A percentile compares a stretch with the other conserved stretches of the same genome.
These are phyloP conservation scores for Myxocyprinus asiaticus DNA, from an alignment of 2,113 vertebrate genomes.

Conservation along the genomic window DNA sequence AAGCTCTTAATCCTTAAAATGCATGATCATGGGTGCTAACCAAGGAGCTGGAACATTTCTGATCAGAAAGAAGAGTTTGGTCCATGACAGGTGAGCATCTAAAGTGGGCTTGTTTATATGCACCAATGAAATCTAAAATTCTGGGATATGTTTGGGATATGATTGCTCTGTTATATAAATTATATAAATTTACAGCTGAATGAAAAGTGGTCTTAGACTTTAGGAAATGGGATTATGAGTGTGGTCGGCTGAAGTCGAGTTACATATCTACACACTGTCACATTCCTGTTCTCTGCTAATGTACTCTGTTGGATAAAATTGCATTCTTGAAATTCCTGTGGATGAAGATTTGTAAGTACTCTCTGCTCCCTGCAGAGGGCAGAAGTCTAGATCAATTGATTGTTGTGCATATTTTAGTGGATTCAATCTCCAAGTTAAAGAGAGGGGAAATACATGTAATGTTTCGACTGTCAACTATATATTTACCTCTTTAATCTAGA, in stretches of 20 bases:
- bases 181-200: too few relatives aligned
- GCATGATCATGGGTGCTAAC: too few relatives aligned
- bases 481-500: too few relatives aligned
- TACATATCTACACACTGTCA: slow-evolving; percentile 27
- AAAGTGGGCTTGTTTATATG: too few relatives aligned
- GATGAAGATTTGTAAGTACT: slow-evolving; percentile 21
- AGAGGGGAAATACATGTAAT: not conserved
- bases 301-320: slow-evolving; percentile 40
- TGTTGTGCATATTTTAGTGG: not conserved
- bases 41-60: too few relatives aligned
- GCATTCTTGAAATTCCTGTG: slow-evolving; percentile 45
- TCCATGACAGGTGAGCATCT: too few relatives aligned
- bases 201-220: not conserved
- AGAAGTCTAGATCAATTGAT: slow-evolving; percentile 6
- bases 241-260: slow-evolving; percentile 18
- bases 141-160: not conserved
- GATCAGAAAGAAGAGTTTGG: too few relatives aligned
- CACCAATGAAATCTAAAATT: not conserved
- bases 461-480: too few relatives aligned
- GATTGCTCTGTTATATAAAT: not conserved
- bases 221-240: slow-evolving; percentile 21
- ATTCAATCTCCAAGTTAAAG: not conserved
- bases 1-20: too few relatives aligned
- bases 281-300: slow-evolving; percentile 44
- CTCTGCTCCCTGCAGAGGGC: slow-evolving; percentile 14